Evolutionary conservation across 2,888 invertebrate species (phyloP), one percentile per base, ranked within the genome.

Genomic region (Lymantria dispar): DNA sequence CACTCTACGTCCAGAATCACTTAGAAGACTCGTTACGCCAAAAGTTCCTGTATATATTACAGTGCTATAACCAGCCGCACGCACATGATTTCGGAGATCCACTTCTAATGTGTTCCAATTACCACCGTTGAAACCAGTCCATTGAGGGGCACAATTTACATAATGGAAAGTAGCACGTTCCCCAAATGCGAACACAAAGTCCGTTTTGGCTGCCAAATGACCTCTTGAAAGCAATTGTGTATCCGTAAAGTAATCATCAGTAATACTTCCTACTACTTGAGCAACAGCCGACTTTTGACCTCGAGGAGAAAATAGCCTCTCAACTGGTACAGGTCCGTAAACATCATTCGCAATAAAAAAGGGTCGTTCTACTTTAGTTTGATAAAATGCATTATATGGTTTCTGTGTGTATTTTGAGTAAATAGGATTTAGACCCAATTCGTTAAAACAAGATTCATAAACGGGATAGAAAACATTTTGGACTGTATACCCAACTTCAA

Each of bases 141-240:
- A 95, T 55, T 95, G 95, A 0, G 95, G 94, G 0, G 93, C 94
- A 1, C 92, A 93, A 69, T 95, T 95, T 0, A 94, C 80, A 56
- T 93, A 94, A 69, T 94, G 94, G 64, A 94, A 95, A 0, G 94
- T 94, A 0, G 93, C 88, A 8, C 89, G 82, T 64, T 95, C 94
- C 41, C 93, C 91, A 43, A 92, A 84, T 0, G 93, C 93, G 52
- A 92, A 93, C 0, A 92, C 85, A 52, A 94, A 94, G 72, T 95
- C 95, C 0, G 92, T 93, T 76, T 93, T 94, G 7, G 95, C 94
- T 0, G 93, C 87, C 48, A 94, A 78, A 76, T 95, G 95, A 1
- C 94, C 95, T 54, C 94, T 87, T 0, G 94, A 87, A 8, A 95
- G 76, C 3, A 90, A 74, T 57, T 82, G 70, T 0, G 66, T 68